Evolutionary conservation across 2,797 vertebrate species (phyloP), one percentile per base, ranked within the genome.

Genomic region (Cynodonichthys magdalenae): DNA sequence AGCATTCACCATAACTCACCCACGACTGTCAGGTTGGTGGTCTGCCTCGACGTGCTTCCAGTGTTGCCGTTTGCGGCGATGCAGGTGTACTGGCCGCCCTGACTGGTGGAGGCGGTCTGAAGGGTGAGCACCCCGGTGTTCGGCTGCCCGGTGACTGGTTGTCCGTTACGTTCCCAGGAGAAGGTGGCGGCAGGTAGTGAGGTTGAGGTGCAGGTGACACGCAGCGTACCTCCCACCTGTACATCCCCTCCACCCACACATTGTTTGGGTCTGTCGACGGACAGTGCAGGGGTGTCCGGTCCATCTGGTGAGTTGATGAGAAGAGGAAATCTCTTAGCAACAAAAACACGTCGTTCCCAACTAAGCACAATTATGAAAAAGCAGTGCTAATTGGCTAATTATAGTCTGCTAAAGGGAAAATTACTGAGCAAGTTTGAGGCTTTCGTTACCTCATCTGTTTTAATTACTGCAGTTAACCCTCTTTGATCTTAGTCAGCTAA

Each of bases 111-210:
- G 68, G 81, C 77, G 0, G 90, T 84, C 89, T 91, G 90, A 18
- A 94, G 18, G 75, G n/a, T 89, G 66, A 94, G 87, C 55, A 72
- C 77, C 12, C 92, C 92, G 8, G 80, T 89, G 63, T 61, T 74
- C 2, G 75, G 63, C 14, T 90, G 89, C 60, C 53, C 50, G 1
- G 78, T 63, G 27, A 94, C 64, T 0, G 85, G 14, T 64, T 86
- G 75, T 11, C 89, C 86, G 0, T 92, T 45, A 2, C 64, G 66
- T 58, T 83, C 69, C 93, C 93, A 94, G 0, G 92, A 77, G 81
- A 93, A 90, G 15, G 80, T 72, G 59, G 93, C 93, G 7, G 90
- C 84, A 36, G 93, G 93, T 61, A 92, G 56, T 4, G 93, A 94
- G 54, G 63, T 66, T 0, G 93, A 90, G 2, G 42, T 5, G 57